A percentile compares a stretch with the other conserved stretches of the same genome.
Conservation (phyloP, 92 coral and sea anemone species). For the Phenganax marumi region DNA sequence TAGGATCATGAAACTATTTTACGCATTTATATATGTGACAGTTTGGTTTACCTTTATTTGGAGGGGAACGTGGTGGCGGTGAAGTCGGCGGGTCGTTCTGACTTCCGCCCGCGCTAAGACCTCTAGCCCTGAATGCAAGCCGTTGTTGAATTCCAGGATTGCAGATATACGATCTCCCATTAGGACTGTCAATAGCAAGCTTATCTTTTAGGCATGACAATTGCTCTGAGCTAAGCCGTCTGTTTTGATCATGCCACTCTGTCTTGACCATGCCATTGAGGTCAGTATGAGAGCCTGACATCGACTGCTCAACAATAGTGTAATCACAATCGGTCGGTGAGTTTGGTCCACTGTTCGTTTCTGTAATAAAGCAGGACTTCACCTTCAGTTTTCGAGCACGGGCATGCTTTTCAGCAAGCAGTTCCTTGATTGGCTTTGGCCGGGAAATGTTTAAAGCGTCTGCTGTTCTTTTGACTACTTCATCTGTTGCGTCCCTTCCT, state of each 20-base stretch:
- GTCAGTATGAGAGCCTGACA: not conserved
- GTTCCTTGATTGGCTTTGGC: slow-evolving; percentile 7
- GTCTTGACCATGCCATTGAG: not conserved
- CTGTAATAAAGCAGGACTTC: slow-evolving; percentile 20
- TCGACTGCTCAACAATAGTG: slow-evolving; percentile 3
- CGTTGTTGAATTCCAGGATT: slow-evolving; percentile 37
- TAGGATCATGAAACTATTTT: not conserved
- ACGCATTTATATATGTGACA: not conserved
- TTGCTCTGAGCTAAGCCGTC: not conserved
- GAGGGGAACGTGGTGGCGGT: slow-evolving; percentile 25
- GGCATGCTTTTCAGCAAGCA: not conserved
- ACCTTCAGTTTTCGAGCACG: slow-evolving; percentile 3
- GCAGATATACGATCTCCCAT: slow-evolving; percentile 33
- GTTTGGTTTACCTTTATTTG: slow-evolving; percentile 17
- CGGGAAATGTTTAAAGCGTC: slow-evolving; percentile 24
- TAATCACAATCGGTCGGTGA: slow-evolving; percentile 12
- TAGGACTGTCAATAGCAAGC: slow-evolving; percentile 23
- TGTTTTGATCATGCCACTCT: not conserved
- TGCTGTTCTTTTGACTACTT: slow-evolving; percentile 24
- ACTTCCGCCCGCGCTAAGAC: not conserved
- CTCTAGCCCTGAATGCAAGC: not conserved
- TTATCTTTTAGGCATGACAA: slow-evolving; percentile 29
- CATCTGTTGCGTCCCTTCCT: slow-evolving; percentile 23
- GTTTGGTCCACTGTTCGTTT: not conserved
- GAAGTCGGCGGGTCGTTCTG: not conserved